Base-by-base conservation (phyloP, 2,797 vertebrate genomes). In the Paedocypris micromegethes region DNA sequence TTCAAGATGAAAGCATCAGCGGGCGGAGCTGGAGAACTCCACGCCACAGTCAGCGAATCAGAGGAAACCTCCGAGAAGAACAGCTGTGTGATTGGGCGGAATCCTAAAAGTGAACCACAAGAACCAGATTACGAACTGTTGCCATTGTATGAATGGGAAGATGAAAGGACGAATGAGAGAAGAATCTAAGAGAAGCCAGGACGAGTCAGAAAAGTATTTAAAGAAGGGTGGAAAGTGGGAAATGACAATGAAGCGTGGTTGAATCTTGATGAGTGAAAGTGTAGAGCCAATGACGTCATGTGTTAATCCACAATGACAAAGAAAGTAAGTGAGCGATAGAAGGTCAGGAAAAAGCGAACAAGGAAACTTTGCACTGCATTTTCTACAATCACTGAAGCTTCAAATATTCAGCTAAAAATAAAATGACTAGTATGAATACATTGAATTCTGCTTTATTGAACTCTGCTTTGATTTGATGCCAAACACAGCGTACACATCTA, bases 11-110 rank as follows among this genome's bases (percentile, higher is more conserved):
- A 94, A 79, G 81, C 87, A 82, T 96, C 91, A 65, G 96, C 93
- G 2, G 95, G 93, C 0, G 96, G 95, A 5, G 95, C 95, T 0
- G 95, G 96, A 62, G 94, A 88, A 2, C 90, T 95, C 97, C 97
- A 99, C 0, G 93, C 92, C 82, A 96, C 90, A 1, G 87, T 90
- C 79, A 94, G 88, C 0, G 93, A 94, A 83, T 92, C 93, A 73
- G 92, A 94, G 0, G 92, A 95, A 86, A 97, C 86, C 37, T 95
- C 94, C 68, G 94, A 96, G 84, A 98, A 92, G 88, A 94, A 91
- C 80, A 99, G 90, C 80, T 96, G 93, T 0, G 92, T 93, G 78
- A 98, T 95, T 47, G 96, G 94, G 55, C 95, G 91, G 83, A 96
- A 93, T 68, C 95, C 97, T 99, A 90, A 42, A 85, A 88, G 54